Evolutionary conservation across 2,888 invertebrate species (phyloP).

Genomic region (Melipona bicolor): DNA sequence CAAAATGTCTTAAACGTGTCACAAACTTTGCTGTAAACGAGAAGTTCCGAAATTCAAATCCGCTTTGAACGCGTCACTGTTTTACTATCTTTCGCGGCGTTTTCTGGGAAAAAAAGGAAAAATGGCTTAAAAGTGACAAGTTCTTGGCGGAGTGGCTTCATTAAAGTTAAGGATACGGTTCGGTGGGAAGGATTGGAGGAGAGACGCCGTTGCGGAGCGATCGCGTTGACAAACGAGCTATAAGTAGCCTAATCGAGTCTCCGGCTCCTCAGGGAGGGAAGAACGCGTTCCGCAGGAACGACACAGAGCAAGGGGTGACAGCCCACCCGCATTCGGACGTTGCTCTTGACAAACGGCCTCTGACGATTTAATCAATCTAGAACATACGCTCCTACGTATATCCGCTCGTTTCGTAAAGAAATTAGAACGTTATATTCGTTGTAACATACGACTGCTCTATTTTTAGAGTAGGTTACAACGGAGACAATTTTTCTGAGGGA

Average conservation of each 20-base stretch:
- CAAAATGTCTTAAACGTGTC: not conserved
- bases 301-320: constrained; percentile 19
- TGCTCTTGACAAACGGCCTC: constrained; percentile 70
- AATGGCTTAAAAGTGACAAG: constrained; percentile 15
- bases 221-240: constrained; percentile 62
- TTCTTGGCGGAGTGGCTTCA: constrained; percentile 41
- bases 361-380: constrained; percentile 72
- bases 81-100: not conserved
- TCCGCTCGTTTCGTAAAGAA: constrained; percentile 20
- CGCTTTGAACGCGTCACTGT: not conserved
- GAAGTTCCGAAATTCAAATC: not conserved
- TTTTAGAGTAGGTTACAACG: not conserved
- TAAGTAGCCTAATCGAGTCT: constrained; percentile 56
- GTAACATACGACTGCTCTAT: too few relatives aligned
- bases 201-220: constrained; percentile 44
- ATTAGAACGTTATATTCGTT: not conserved
- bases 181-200: not conserved
- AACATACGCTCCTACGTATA: constrained; percentile 47
- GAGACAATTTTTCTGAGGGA: not conserved
- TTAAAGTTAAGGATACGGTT: constrained; percentile 47
- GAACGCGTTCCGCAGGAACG: constrained; percentile 31
- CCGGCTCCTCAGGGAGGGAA: constrained; percentile 10
- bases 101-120: not conserved
- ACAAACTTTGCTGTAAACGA: not conserved
- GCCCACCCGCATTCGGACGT: constrained; percentile 63